Conservation (phyloP, 2,113 vertebrate genomes). For the Forbesichthys papilliferus region DNA sequence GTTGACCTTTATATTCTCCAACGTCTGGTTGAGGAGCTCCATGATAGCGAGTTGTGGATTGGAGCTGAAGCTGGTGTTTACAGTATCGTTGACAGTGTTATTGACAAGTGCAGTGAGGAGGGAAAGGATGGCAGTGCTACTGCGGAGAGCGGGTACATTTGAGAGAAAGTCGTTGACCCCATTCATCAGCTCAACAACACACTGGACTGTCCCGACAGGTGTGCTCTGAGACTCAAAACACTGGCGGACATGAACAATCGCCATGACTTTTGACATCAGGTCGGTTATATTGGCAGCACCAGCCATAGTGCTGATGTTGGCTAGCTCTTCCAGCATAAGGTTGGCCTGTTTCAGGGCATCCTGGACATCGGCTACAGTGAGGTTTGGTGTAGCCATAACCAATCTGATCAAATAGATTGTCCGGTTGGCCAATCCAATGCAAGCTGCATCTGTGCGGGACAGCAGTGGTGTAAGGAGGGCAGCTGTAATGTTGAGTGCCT, state of each 20-base stretch:
- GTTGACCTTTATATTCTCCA: slow-evolving; percentile 59
- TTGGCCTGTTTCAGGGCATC: slow-evolving; percentile 59
- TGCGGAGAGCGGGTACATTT: slow-evolving; percentile 43
- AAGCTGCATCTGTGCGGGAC: slow-evolving; percentile 28
- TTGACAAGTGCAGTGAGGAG: slow-evolving; percentile 49
- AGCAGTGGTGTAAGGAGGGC: slow-evolving; percentile 60
- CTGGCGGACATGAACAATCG: slow-evolving; percentile 36
- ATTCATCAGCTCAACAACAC: slow-evolving; percentile 53
- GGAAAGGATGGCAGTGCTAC: slow-evolving; percentile 44
- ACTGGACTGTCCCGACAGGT: slow-evolving; percentile 36
- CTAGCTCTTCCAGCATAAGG: slow-evolving; percentile 62
- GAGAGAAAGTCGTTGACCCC: slow-evolving; percentile 50
- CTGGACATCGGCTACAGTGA: slow-evolving; percentile 55
- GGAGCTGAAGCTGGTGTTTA: slow-evolving; percentile 27
- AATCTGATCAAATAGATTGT: slow-evolving; percentile 57
- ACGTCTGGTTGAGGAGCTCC: slow-evolving; percentile 35
- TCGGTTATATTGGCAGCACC: slow-evolving; percentile 41
- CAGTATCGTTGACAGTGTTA: slow-evolving; percentile 32
- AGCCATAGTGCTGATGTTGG: slow-evolving; percentile 36
- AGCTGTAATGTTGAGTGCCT: slow-evolving; percentile 40
- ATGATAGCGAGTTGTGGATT: slow-evolving; percentile 23
- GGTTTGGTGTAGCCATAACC: slow-evolving; percentile 37
- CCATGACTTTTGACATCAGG: slow-evolving; percentile 52
- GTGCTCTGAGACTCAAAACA: slow-evolving; percentile 56
- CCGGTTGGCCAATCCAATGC: slow-evolving; percentile 43